Evolutionary conservation across 2,888 invertebrate genomes (phyloP).

Genomic region (Cyaniris semiargus): DNA sequence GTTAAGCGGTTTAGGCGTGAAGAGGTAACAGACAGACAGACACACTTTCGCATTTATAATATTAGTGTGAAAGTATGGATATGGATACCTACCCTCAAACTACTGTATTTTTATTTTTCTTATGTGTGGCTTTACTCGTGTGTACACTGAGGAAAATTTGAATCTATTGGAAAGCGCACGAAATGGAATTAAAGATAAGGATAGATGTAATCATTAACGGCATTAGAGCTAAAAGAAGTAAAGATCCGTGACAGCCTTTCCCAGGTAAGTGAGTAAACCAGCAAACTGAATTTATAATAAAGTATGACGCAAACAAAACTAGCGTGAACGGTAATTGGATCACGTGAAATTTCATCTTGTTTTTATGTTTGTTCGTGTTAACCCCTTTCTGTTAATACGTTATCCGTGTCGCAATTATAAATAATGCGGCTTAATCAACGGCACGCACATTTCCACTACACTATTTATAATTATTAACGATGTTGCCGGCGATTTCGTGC

Average conservation of each 20-base stretch:
- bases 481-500: background rate
- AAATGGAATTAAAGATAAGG: too few species aligned
- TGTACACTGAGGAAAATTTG: too few species aligned
- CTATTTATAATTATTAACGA: conserved; percentile 16
- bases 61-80: too few species aligned
- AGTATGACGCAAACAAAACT: conserved; percentile 34
- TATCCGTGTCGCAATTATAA: conserved; percentile 27
- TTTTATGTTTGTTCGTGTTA: conserved; percentile 32
- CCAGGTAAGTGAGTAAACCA: background rate
- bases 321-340: conserved; percentile 36
- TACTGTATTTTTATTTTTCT: too few species aligned
- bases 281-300: conserved; percentile 28
- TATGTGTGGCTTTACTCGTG: too few species aligned
- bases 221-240: background rate
- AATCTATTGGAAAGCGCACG: background rate
- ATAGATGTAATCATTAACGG: background rate
- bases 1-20: too few species aligned
- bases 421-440: conserved; percentile 22
- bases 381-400: conserved; percentile 32
- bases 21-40: too few species aligned
- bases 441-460: conserved; percentile 11
- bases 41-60: too few species aligned
- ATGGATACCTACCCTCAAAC: too few species aligned
- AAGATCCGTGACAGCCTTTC: background rate
- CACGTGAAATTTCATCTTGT: conserved; percentile 32